Evolutionary conservation across 2,888 invertebrate species (phyloP), one percentile per base, ranked within the genome.

Genomic region (Sphaerophoria taeniata): DNA sequence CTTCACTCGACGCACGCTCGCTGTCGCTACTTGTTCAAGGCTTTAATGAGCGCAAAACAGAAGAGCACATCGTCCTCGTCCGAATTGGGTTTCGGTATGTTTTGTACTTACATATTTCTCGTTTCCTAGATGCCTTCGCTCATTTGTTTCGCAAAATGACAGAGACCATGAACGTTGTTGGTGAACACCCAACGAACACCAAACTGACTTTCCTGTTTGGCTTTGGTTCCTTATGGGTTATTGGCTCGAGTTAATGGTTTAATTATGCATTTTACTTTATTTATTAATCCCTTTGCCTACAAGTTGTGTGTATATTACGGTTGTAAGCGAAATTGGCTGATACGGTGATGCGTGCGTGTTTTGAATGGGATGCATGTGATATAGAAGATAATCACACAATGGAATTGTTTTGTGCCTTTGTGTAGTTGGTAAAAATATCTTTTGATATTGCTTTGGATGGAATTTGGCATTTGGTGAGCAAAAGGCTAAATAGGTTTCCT

Each of bases 191-290:
- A 47, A 63, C 24, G 36, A 36, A 34, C 14, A 34, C 34, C n/a
- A 63, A 33, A 34, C 31, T 39, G 55, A 53, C 39, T 43, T 39
- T 75, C 58, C 51, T 34, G 53, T 49, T 31, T 16, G 51, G 39
- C 12, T 65, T 16, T 55, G 24, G 31, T 70, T 77, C 33, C 36
- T 47, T 63, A n/a, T 49, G 16, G 0, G 14, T 24, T 24, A 24
- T 24, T 24, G 39, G 36, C 43, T 60, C 16, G 58, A 84, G 71
- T 72, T 75, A 80, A 84, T 80, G 84, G 84, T 76, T 84, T 80
- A 84, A 80, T 84, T 84, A 84, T 84, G 75, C 80, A 80, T 84
- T 79, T 79, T 56, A 24, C 55, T 67, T 79, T 75, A 84, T 84
- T 76, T 84, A 84, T 84, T 79, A 61, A 84, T 84, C 75, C 69